A percentile compares a stretch with the other conserved stretches of the same genome.
Evolutionary conservation across 64 coral and sea anemone genomes (phyloP).

Genomic region (Pocillopora damicornis): DNA sequence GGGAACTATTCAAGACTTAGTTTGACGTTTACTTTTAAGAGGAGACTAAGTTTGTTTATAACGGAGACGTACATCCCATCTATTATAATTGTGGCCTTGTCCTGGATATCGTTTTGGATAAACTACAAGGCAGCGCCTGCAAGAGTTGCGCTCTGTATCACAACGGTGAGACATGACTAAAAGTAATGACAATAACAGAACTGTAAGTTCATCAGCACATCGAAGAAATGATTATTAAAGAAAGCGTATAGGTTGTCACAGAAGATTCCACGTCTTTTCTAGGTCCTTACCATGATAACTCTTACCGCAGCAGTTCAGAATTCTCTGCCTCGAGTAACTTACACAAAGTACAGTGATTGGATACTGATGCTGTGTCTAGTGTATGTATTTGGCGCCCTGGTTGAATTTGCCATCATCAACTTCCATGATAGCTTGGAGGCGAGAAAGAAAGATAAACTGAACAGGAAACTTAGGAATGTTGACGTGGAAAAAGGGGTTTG

Average conservation of each 20-base stretch:
- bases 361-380: conserved; percentile 49
- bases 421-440: conserved; percentile 48
- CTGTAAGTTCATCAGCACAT: no score
- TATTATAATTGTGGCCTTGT: conserved; percentile 62
- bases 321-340: conserved; percentile 70
- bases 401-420: conserved; percentile 64
- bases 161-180: conserved; percentile 40
- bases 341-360: conserved; percentile 77
- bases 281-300: conserved; percentile 83
- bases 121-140: conserved; percentile 75
- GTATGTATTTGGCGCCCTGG: conserved; percentile 69
- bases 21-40: conserved; percentile 52
- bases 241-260: no score
- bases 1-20: conserved; percentile 57
- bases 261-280: neutral
- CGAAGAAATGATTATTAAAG: no score
- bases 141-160: conserved; percentile 71
- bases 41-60: conserved; percentile 60
- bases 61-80: conserved; percentile 71
- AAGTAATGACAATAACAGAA: neutral
- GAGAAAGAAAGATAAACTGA: conserved; percentile 24
- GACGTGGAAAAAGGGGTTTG: conserved; percentile 27
- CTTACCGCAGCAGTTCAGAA: conserved; percentile 49
- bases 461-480: neutral
- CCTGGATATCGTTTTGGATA: conserved; percentile 81